Base-by-base conservation (phyloP, 2,113 vertebrate genomes). In the Apistogramma diplotaenia region DNA sequence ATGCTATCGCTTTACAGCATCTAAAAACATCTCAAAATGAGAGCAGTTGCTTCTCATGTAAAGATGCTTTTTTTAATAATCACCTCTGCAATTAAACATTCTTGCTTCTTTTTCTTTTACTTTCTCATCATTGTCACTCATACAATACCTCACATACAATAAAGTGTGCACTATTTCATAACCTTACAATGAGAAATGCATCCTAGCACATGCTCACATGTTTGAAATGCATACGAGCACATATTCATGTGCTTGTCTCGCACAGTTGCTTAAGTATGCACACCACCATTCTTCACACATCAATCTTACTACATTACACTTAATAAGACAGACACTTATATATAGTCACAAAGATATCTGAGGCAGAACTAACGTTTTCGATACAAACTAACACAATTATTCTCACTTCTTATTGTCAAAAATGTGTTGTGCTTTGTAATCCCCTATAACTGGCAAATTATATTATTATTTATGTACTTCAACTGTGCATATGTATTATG, bases 261-360 rank as follows among this genome's bases (percentile, higher is more conserved):
- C 40, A 40, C 74, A 77, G 51, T 35, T 21, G 67, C 37, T 72
- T 79, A 84, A 58, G 19, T 35, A 67, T 74, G 31, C 78, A 76
- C 71, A 15, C 33, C 18, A 3, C 72, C 31, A 74, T 67, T 80
- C 78, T 81, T 82, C 62, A 79, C 65, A 75, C 78, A 58, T 79
- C 56, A 72, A 43, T 74, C 58, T 75, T 55, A 75, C 76, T 70
- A 67, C 84, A 72, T 83, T 78, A 78, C 53, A 60, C 58, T 67
- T 75, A 79, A 89, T 19, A 23, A 83, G 72, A 60, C 65, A 33
- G 43, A 78, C 60, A 84, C 78, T 46, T 82, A 91, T 88, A 85
- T 84, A 62, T 76, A 78, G 65, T 70, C 23, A 2, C 58, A 25
- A 85, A 75, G 6, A 76, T 61, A 43, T 85, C 81, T 72, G 12